A percentile compares a stretch with the other conserved stretches of the same genome.
Conservation (phyloP, 2,113 vertebrate genomes). For the Shinisaurus crocodilurus region DNA sequence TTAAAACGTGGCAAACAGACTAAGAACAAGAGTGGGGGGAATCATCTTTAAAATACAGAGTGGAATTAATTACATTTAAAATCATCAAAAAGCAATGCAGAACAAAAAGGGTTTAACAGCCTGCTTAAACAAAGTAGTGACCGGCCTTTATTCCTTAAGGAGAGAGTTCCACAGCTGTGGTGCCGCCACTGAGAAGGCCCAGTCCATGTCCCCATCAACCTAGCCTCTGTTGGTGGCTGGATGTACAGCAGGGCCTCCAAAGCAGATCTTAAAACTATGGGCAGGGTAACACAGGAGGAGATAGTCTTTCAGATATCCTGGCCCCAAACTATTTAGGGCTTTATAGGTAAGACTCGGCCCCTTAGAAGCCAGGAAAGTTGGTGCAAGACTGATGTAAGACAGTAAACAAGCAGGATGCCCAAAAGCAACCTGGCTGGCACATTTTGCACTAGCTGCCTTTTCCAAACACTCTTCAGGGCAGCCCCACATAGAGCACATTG, state of each 20-base stretch:
- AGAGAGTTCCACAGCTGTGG: not conserved
- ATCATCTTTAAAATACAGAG: not conserved
- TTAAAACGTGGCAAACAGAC: not conserved
- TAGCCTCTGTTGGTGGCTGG: not conserved
- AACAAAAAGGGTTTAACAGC: not conserved
- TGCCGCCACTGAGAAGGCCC: too few species aligned
- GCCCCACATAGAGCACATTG: not conserved
- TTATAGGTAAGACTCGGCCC: not conserved
- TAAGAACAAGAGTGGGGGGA: not conserved
- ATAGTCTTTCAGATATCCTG: not conserved
- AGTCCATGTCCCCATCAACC: not conserved
- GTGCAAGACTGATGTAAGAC: not conserved
- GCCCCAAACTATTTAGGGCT: not conserved
- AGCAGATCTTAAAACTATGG: not conserved
- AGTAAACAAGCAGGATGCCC: not conserved
- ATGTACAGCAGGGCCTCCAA: not conserved
- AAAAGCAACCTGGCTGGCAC: not conserved
- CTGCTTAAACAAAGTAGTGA: not conserved
- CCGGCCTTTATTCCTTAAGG: too few species aligned
- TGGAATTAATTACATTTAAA: too few species aligned
- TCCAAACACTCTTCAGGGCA: not conserved
- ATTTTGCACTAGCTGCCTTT: not conserved
- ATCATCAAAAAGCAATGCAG: too few species aligned
- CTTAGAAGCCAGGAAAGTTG: not conserved
- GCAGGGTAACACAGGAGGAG: not conserved